Conservation (phyloP, 2,888 invertebrate species). For the Scaptomyza cyrtandrae region DNA sequence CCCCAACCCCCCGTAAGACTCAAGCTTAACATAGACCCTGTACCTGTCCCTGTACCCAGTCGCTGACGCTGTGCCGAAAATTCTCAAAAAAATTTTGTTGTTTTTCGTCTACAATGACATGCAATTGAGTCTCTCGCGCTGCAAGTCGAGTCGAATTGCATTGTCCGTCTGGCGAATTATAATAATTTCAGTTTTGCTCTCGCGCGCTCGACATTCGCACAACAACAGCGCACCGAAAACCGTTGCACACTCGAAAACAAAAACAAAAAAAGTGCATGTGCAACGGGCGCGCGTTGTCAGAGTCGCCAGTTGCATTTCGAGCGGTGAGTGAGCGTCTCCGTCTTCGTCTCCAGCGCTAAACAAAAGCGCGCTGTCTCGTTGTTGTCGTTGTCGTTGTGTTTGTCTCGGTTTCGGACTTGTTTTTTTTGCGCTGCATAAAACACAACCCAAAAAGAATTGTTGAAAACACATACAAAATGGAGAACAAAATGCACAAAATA, state of each 20-base stretch:
- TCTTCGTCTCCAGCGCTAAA: constrained; percentile 65
- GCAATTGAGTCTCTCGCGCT: constrained; percentile 71
- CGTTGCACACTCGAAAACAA: constrained; percentile 44
- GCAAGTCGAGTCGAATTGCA: constrained; percentile 63
- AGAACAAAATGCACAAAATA: constrained; percentile 68
- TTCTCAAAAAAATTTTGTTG: constrained; percentile 47
- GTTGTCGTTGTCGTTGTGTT: constrained; percentile 20
- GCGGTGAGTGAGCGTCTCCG: constrained; percentile 79
- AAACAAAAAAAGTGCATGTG: constrained; percentile 79
- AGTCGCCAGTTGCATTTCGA: constrained; percentile 77
- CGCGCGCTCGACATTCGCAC: constrained; percentile 72
- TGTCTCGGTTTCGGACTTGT: constrained; percentile 63
- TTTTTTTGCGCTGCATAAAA: constrained; percentile 43
- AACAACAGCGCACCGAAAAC: constrained; percentile 49
- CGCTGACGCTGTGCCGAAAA: constrained; percentile 62
- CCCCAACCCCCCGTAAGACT: constrained; percentile 23
- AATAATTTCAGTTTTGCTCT: constrained; percentile 63
- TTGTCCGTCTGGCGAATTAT: constrained; percentile 61
- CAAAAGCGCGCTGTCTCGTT: constrained; percentile 50
- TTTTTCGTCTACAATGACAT: constrained; percentile 74
- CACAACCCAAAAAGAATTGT: constrained; percentile 62
- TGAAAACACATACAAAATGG: constrained; percentile 67
- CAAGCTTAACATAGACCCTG: constrained; percentile 33
- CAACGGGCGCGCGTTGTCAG: constrained; percentile 77
- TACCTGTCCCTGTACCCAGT: constrained; percentile 10